phyloP scores from a whole-genome alignment of 2,888 invertebrate genomes.

The Lithophane ornitopus region DNA sequence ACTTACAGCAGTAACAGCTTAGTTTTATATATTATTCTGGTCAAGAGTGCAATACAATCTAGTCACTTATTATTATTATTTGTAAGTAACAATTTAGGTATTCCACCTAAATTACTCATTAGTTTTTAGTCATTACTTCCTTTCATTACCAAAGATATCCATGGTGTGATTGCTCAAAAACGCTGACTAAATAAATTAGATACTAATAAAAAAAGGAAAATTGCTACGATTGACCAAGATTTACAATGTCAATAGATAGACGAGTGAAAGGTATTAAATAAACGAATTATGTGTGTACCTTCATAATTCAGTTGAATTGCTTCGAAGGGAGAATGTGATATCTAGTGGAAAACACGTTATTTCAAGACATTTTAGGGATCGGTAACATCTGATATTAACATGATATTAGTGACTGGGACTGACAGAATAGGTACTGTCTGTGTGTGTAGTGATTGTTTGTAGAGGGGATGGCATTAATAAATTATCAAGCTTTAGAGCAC shows the following conservation, averaged over 20 bases:
- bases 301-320: slow-evolving; percentile 53
- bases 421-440: slow-evolving; percentile 29
- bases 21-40: slow-evolving; percentile 18
- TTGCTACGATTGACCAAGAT: slow-evolving; percentile 71
- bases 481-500: slow-evolving; percentile 12
- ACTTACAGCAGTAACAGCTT: slow-evolving; percentile 11
- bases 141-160: slow-evolving; percentile 33
- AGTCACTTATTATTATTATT: slow-evolving; percentile 37
- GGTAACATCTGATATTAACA: slow-evolving; percentile 41
- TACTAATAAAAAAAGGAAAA: slow-evolving; percentile 37
- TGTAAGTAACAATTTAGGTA: slow-evolving; percentile 9
- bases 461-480: slow-evolving; percentile 29
- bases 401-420: slow-evolving; percentile 47
- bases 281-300: slow-evolving; percentile 53
- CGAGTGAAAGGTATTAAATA: slow-evolving; percentile 52
- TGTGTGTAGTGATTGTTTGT: slow-evolving; percentile 23
- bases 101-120: slow-evolving; percentile 33
- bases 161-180: slow-evolving; percentile 66
- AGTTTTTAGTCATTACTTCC: slow-evolving; percentile 34
- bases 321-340: slow-evolving; percentile 65
- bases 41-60: slow-evolving; percentile 50
- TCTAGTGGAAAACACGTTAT: slow-evolving; percentile 50
- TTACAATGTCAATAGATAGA: slow-evolving; percentile 65
- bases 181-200: slow-evolving; percentile 44
- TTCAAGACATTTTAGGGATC: slow-evolving; percentile 52